Percentiles rank a stretch among this genome's conserved stretches.
These are phyloP conservation scores for Esox masquinongy DNA, from an alignment of 2,797 vertebrate species.

Conservation along the genomic window DNA sequence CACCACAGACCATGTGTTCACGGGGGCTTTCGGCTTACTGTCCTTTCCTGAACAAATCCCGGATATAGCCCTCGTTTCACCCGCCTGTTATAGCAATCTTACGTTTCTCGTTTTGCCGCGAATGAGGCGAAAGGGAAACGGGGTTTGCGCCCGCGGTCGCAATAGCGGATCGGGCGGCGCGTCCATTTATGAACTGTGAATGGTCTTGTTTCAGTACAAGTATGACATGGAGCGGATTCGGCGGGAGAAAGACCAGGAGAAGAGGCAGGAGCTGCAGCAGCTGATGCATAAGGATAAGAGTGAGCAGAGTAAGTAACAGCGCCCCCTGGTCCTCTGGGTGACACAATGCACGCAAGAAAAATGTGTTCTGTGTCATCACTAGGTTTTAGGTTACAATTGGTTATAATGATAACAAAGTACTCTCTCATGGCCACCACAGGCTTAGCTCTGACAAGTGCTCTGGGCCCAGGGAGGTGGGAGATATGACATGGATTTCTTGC, in stretches of 20 bases:
- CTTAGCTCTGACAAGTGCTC: no score
- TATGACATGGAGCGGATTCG: constrained; percentile 76
- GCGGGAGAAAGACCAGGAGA: constrained; percentile 72
- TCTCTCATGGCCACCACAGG: background rate
- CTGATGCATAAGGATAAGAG: constrained; percentile 84
- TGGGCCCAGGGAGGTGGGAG: no score
- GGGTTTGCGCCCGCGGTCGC: no score
- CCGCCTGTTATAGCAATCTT: no score
- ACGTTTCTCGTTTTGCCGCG: no score
- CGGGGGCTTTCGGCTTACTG: no score
- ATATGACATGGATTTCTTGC: no score
- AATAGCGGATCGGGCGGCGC: background rate
- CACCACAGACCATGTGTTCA: no score
- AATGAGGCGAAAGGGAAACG: no score
- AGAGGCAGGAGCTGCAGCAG: constrained; percentile 81
- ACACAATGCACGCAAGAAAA: background rate
- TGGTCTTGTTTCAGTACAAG: constrained; percentile 53
- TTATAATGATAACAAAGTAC: background rate
- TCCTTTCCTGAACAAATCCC: no score
- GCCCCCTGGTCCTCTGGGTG: background rate
- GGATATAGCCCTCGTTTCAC: no score
- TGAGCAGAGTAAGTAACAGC: constrained; percentile 81
- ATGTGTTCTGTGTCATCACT: background rate
- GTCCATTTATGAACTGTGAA: background rate
- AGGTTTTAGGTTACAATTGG: background rate